These are phyloP conservation scores for Scelioninae gen. 2 DNA, from an alignment of 2,888 invertebrate genomes.

Conservation along the genomic window DNA sequence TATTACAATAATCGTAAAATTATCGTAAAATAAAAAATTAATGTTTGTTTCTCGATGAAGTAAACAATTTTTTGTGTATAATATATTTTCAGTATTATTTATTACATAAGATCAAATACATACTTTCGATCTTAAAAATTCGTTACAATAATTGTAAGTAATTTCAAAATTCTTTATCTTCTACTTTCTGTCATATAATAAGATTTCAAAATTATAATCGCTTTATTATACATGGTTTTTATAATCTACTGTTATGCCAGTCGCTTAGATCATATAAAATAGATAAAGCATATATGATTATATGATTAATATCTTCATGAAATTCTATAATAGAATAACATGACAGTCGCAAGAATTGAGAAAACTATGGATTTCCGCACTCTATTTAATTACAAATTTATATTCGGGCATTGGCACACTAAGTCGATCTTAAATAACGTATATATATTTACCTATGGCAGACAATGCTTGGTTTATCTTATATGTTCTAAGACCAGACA, in stretches of 20 bases:
- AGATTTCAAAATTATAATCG: conserved; percentile 51
- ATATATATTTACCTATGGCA: conserved; percentile 42
- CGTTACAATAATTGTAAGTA: conserved; percentile 58
- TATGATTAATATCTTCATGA: background rate
- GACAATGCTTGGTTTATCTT: conserved; percentile 54
- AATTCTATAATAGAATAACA: conserved; percentile 1
- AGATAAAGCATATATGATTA: conserved; percentile 52
- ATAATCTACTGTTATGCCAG: conserved; percentile 45
- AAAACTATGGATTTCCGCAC: conserved; percentile 39
- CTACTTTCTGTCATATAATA: conserved; percentile 45
- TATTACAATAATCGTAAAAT: no score
- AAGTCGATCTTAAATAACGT: conserved; percentile 45
- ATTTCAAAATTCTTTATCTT: conserved; percentile 49
- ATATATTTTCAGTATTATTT: conserved; percentile 58
- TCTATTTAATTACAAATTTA: conserved; percentile 46
- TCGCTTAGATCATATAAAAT: conserved; percentile 57
- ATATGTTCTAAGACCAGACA: conserved; percentile 52
- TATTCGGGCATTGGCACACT: conserved; percentile 55
- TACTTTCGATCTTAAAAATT: conserved; percentile 65
- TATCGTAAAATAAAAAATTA: no score
- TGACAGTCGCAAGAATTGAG: conserved; percentile 13
- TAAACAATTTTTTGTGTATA: conserved; percentile 36
- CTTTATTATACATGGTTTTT: conserved; percentile 52
- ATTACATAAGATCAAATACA: conserved; percentile 66
- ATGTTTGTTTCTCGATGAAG: no score